phyloP scores from a whole-genome alignment of 1,140 invertebrate species.

The Listronotus bonariensis region DNA sequence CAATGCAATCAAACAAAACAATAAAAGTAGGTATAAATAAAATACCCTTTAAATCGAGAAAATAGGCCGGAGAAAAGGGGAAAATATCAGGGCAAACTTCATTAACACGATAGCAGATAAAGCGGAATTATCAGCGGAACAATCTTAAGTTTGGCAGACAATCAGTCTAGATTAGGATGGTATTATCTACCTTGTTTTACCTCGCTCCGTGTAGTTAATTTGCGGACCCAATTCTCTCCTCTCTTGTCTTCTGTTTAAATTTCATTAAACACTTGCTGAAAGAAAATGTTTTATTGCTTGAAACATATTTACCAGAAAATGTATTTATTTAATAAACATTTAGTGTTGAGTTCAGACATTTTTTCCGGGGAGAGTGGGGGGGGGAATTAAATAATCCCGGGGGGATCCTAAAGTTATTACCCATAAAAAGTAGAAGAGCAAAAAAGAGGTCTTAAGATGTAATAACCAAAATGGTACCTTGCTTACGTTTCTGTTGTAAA shows the following conservation, averaged over 20 bases:
- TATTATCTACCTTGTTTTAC: slow-evolving; percentile 38
- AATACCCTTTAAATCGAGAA: background rate
- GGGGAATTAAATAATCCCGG: no score
- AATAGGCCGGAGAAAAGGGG: slow-evolving; percentile 4
- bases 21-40: slow-evolving; percentile 15
- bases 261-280: slow-evolving; percentile 19
- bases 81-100: slow-evolving; percentile 25
- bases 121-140: slow-evolving; percentile 35
- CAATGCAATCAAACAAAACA: background rate
- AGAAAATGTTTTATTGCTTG: background rate
- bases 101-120: slow-evolving; percentile 32
- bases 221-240: slow-evolving; percentile 27
- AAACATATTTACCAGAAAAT: no score
- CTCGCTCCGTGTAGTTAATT: slow-evolving; percentile 34
- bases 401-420: no score
- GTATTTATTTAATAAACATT: no score
- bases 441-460: no score
- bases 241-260: slow-evolving; percentile 28
- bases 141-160: slow-evolving; percentile 37
- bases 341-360: no score
- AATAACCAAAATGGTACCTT: no score
- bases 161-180: slow-evolving; percentile 37
- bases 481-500: no score
- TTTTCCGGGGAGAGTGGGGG: no score
- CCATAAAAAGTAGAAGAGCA: no score